phyloP scores from a whole-genome alignment of 1,140 invertebrate species.

The Mesaphorura yosii region DNA sequence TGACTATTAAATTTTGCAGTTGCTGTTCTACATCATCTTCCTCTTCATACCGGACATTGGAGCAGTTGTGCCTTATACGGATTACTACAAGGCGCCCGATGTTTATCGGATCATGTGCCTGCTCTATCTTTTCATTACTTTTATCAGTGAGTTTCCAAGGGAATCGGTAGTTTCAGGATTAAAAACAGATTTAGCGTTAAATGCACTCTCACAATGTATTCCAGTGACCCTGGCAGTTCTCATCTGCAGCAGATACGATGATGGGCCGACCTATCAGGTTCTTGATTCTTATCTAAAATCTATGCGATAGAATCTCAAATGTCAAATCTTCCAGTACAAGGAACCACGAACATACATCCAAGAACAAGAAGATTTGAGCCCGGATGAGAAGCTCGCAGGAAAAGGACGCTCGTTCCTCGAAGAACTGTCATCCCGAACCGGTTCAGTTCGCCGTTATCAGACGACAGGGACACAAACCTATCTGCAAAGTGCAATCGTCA shows the following conservation, averaged over 20 bases:
- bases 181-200: background rate
- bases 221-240: constrained; percentile 1
- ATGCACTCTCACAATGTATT: constrained; percentile 32
- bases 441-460: background rate
- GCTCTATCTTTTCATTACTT: constrained; percentile 33
- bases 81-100: constrained; percentile 8
- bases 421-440: background rate
- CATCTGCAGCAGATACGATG: background rate
- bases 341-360: constrained; percentile 1
- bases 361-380: background rate
- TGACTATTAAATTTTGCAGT: background rate
- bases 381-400: background rate
- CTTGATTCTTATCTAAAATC: background rate
- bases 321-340: background rate
- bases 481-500: background rate
- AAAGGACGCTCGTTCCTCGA: background rate
- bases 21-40: background rate
- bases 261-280: constrained; percentile 3
- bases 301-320: background rate
- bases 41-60: constrained; percentile 5
- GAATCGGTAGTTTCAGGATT: constrained; percentile 33
- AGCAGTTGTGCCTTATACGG: background rate
- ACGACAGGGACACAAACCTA: background rate
- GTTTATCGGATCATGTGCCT: constrained; percentile 4
- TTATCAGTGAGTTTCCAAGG: constrained; percentile 35